Base-by-base conservation (phyloP, 2,113 vertebrate genomes). In the Mus spicilegus region DNA sequence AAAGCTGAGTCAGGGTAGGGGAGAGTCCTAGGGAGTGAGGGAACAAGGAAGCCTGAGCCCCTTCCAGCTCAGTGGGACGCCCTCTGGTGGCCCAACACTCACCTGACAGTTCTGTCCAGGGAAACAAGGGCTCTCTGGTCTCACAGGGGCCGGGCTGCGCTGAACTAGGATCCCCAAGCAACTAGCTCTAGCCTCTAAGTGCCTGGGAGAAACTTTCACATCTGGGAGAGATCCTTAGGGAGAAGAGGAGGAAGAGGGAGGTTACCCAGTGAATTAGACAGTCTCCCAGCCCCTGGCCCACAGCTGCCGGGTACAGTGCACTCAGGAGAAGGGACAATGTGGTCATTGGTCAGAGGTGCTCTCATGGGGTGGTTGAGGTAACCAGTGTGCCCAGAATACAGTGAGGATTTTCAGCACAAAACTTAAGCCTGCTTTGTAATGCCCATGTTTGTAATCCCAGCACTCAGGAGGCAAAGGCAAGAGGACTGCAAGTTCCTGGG, bases 161-260 rank as follows among this genome's bases (percentile, higher is more conserved):
- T 72, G 24, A 94, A 92, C 54, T 20, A 89, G 51, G 56, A 46
- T 58, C 67, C 65, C 90, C 67, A 87, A 89, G 58, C 49, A n/a
- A 67, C 89, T 51, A 76, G 94, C 65, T 61, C 42, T 91, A 63
- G 88, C 42, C 58, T 63, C 77, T 30, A 1, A 69, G 80, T 58
- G 72, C 69, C 67, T 0, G 11, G 95, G 28, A 95, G 33, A 91
- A 10, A 75, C 96, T 87, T 96, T 98, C 82, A 98, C 97, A 94
- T 96, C 93, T 69, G 82, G 70, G 8, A 88, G 93, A 82, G 67
- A 87, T 84, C 97, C 93, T 97, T 96, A n/a, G 89, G 2, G 5
- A 95, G 87, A 72, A n/a, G 16, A 33, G 5, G 69, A 9, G 39
- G 87, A 56, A 56, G 39, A 1, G 16, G 7, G 2, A 49, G 49